phyloP scores from a whole-genome alignment of 2,113 vertebrate genomes.

The Bos javanicus region DNA sequence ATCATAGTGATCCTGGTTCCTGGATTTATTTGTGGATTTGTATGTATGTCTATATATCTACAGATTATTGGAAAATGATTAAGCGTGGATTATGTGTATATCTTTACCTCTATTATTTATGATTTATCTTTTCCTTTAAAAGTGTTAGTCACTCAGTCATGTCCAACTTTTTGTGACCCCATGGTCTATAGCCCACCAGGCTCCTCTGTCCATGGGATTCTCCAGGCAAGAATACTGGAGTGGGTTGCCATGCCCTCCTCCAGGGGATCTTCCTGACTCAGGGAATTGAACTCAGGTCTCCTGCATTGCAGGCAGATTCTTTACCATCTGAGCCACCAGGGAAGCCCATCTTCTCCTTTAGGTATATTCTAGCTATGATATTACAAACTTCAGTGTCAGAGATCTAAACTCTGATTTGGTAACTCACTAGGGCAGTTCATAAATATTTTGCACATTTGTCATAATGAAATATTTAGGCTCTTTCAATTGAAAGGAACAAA shows the following conservation, averaged over 20 bases:
- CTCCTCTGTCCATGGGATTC: background rate
- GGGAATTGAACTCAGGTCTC: background rate
- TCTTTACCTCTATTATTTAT: background rate
- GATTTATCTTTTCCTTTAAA: background rate
- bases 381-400: background rate
- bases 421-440: background rate
- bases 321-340: background rate
- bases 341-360: background rate
- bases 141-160: background rate
- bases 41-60: background rate
- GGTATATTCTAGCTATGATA: background rate
- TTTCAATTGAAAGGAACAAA: background rate
- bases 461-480: background rate
- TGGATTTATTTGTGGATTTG: background rate
- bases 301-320: background rate
- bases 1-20: background rate
- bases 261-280: background rate
- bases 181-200: accelerated
- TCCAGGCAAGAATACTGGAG: background rate
- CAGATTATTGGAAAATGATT: background rate
- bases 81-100: background rate
- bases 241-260: background rate
- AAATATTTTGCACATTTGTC: background rate
- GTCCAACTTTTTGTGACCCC: background rate
- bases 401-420: background rate